These are phyloP conservation scores for Cryptomyrus ogoouensis DNA, from an alignment of 2,113 vertebrate species.

Conservation along the genomic window DNA sequence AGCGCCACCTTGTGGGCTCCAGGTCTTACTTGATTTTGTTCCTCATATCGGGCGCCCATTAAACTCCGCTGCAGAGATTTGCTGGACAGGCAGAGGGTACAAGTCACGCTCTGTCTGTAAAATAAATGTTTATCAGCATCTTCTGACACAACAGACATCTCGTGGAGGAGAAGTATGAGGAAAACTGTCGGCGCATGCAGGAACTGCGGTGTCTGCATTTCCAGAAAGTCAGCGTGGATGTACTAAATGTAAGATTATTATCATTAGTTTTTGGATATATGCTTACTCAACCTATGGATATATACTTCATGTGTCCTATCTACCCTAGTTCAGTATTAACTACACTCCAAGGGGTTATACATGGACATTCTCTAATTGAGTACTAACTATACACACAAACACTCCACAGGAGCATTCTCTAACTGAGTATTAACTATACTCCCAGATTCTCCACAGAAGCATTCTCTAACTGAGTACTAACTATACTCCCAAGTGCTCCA, in stretches of 20 bases:
- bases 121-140: neutral
- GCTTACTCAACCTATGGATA: neutral
- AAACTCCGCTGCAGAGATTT: neutral
- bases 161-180: slow-evolving; percentile 71
- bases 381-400: neutral
- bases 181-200: slow-evolving; percentile 62
- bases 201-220: slow-evolving; percentile 59
- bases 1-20: neutral
- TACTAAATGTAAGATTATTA: slow-evolving; percentile 53
- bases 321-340: neutral
- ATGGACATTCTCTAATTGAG: neutral
- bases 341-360: neutral
- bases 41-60: neutral
- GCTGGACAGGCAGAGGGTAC: neutral
- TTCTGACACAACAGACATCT: slow-evolving; percentile 55
- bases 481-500: neutral
- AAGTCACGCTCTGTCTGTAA: neutral
- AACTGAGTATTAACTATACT: neutral
- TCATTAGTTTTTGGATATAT: neutral
- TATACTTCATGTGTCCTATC: neutral
- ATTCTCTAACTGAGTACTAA: neutral
- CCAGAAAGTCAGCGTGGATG: slow-evolving; percentile 45
- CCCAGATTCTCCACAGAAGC: neutral
- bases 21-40: neutral
- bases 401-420: neutral